A percentile compares a stretch with the other conserved stretches of the same genome.
These are phyloP conservation scores for Griposia aprilina DNA, from an alignment of 2,888 invertebrate species.

Conservation along the genomic window DNA sequence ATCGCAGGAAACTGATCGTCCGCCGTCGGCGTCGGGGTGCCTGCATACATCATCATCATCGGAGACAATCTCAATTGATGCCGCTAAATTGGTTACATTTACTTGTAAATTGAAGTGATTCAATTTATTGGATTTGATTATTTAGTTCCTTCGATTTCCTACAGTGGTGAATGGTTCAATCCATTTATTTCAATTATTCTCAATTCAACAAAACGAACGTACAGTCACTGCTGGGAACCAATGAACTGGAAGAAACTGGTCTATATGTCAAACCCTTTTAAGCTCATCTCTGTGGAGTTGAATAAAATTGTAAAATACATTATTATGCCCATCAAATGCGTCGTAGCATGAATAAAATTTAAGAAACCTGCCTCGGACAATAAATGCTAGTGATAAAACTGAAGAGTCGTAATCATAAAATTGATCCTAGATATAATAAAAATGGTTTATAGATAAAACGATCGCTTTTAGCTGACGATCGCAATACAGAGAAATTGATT, in stretches of 20 bases:
- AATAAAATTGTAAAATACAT: constrained; percentile 44
- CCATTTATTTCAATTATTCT: constrained; percentile 56
- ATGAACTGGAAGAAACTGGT: constrained; percentile 42
- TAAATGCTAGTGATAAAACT: constrained; percentile 61
- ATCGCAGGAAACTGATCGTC: constrained; percentile 83
- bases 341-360: constrained; percentile 52
- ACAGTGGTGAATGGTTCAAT: constrained; percentile 46
- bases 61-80: constrained; percentile 82
- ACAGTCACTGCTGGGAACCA: constrained; percentile 34
- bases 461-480: constrained; percentile 55
- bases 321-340: constrained; percentile 51
- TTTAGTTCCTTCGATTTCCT: constrained; percentile 61
- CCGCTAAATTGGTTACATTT: constrained; percentile 74
- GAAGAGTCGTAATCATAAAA: constrained; percentile 64
- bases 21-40: constrained; percentile 78
- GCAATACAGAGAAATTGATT: constrained; percentile 40
- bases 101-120: constrained; percentile 66
- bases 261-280: constrained; percentile 23
- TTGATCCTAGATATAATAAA: constrained; percentile 65
- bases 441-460: constrained; percentile 50
- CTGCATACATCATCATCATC: constrained; percentile 84
- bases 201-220: constrained; percentile 36
- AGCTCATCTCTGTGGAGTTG: constrained; percentile 2
- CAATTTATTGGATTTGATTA: constrained; percentile 68
- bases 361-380: constrained; percentile 48